Base-by-base conservation (phyloP, 1,140 invertebrate genomes). In the Diorhabda carinulata region DNA sequence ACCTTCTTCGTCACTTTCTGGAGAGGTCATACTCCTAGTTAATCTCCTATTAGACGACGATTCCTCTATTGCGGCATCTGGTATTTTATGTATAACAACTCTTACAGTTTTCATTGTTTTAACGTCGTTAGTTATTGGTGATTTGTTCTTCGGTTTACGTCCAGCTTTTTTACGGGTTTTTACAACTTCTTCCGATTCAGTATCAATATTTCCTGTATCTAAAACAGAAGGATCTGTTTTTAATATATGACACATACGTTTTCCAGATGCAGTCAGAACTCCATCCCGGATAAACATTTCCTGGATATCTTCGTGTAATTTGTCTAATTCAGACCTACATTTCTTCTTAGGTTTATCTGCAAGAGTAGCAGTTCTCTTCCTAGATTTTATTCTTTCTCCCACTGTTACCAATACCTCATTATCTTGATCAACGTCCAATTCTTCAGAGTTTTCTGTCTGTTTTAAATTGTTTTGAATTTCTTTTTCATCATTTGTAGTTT, bases 221-320 rank as follows among this genome's bases (percentile, higher is more conserved):
- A 72, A 42, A 7, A 66, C 70, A 62, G 67, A 68, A 10, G 62
- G 62, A 58, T 74, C 73, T 44, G 74, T 74, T 65, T 79, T 80
- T 9, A 80, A 67, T 6, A 79, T 70, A 40, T 78, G 81, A 76
- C 85, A 86, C 84, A 85, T 86, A 75, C 85, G 75, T 76, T 85
- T 82, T 5, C 85, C 85, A 4, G 82, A 83, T 10, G 82, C 76
- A 47, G 82, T 84, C n/a, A 88, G 76, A 2, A 88, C 84, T 42
- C 84, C 87, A 71, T 88, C 84, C 67, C 83, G 83, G 57, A 89
- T 87, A 74, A 89, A 89, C 85, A 89, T 89, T 70, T 89, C 87
- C 69, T 86, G 83, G 56, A 90, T 86, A 74, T 90, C 88, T 70
- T 88, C 86, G 58, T 90, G 88, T 5, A 90, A 80, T 74, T 84